Evolutionary conservation across 2,113 vertebrate species (phyloP).

Genomic region (Danionella cerebrum): DNA sequence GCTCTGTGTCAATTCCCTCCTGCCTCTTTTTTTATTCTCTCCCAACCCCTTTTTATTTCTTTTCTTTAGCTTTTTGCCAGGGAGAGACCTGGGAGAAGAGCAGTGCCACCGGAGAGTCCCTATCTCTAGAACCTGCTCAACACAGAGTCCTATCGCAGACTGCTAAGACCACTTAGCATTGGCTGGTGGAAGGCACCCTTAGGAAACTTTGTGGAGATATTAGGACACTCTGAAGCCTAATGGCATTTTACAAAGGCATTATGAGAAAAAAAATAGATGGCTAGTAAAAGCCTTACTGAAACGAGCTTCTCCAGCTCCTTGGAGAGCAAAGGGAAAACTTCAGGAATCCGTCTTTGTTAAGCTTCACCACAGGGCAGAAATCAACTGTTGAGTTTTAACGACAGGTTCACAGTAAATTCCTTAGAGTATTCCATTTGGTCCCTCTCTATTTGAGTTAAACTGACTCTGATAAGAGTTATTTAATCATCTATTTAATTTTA

Average conservation of each 20-base stretch:
- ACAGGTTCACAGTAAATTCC: not conserved
- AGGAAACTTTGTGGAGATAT: constrained; percentile 68
- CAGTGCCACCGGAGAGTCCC: constrained; percentile 60
- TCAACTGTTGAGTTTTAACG: not conserved
- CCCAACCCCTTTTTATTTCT: constrained; percentile 60
- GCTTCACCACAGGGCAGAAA: not conserved
- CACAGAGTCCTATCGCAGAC: constrained; percentile 59
- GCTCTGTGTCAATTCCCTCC: constrained; percentile 69
- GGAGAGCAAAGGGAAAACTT: constrained; percentile 2
- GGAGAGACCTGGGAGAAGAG: constrained; percentile 63
- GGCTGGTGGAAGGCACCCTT: constrained; percentile 58
- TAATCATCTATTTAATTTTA: too few species aligned
- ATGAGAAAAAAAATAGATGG: constrained; percentile 46
- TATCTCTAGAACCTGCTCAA: constrained; percentile 70
- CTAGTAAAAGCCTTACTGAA: constrained; percentile 51
- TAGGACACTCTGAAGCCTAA: constrained; percentile 58
- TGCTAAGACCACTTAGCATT: constrained; percentile 61
- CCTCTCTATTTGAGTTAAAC: too few species aligned
- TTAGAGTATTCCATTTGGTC: too few species aligned
- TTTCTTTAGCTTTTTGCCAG: constrained; percentile 65
- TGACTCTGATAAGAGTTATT: too few species aligned
- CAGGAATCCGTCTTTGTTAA: not conserved
- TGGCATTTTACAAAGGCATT: constrained; percentile 61
- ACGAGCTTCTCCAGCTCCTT: constrained; percentile 16
- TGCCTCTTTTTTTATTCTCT: constrained; percentile 61